Percentiles rank a stretch among this genome's conserved stretches.
phyloP scores from a whole-genome alignment of 2,888 invertebrate species.

The Ligdia adustata region DNA sequence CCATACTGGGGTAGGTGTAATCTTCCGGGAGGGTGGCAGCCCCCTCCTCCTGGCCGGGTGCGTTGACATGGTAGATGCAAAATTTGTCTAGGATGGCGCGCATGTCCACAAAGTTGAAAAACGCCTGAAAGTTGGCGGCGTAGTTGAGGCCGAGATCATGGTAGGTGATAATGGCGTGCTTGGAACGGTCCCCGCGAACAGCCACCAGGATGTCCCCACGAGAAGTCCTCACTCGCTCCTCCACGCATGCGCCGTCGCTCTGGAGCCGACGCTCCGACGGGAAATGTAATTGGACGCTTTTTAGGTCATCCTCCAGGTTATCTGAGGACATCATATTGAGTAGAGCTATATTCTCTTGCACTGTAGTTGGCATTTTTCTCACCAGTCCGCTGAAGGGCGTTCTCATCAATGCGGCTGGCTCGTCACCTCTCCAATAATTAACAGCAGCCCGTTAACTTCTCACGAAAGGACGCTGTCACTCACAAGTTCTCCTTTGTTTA shows the following conservation, averaged over 20 bases:
- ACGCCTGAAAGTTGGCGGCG: conserved; percentile 96
- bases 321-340: conserved; percentile 89
- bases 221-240: conserved; percentile 94
- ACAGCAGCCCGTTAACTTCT: conserved; percentile 30
- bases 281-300: conserved; percentile 95
- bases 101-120: conserved; percentile 97
- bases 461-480: conserved; percentile 24
- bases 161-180: conserved; percentile 97
- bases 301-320: conserved; percentile 96
- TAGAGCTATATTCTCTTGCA: conserved; percentile 76
- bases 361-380: conserved; percentile 69
- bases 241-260: conserved; percentile 81
- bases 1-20: conserved; percentile 98
- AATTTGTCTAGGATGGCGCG: conserved; percentile 95
- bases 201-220: conserved; percentile 96
- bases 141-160: conserved; percentile 99
- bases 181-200: conserved; percentile 95
- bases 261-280: conserved; percentile 87
- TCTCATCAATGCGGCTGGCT: conserved; percentile 40
- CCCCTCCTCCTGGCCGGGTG: conserved; percentile 99
- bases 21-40: conserved; percentile 93
- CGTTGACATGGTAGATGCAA: conserved; percentile 99
- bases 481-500: conserved; percentile 41
- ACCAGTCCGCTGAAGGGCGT: conserved; percentile 42
- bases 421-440: conserved; percentile 37